These are phyloP conservation scores for Portunus trituberculatus DNA, from an alignment of 1,140 invertebrate genomes.

Conservation along the genomic window DNA sequence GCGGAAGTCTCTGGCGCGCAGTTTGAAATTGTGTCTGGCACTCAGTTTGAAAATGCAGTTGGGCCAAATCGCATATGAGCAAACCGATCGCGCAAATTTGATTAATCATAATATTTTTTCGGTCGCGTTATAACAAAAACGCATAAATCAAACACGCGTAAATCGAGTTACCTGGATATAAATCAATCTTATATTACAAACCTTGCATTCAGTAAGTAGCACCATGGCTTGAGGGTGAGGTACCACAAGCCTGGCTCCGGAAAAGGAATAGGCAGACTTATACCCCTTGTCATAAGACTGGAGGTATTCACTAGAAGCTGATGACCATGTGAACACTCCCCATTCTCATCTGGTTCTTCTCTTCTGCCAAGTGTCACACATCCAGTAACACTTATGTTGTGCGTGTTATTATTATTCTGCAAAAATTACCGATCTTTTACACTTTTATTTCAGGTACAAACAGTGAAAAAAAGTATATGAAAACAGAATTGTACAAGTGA, in stretches of 20 bases:
- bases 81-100: no score
- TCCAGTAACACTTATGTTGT: constrained; percentile 62
- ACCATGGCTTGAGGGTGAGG: constrained; percentile 82
- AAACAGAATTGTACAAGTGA: no score
- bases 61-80: no score
- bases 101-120: no score
- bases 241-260: constrained; percentile 77
- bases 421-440: neutral
- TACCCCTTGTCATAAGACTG: constrained; percentile 39
- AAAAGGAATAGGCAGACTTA: constrained; percentile 73
- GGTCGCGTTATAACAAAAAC: no score
- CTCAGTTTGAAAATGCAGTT: no score
- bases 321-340: constrained; percentile 62
- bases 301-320: constrained; percentile 74
- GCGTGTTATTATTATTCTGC: constrained; percentile 26
- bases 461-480: neutral
- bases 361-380: constrained; percentile 57
- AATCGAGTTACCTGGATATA: no score
- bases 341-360: constrained; percentile 40
- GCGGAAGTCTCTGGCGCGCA: no score
- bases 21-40: no score
- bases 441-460: neutral
- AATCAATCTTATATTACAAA: constrained; percentile 12
- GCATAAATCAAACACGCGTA: no score
- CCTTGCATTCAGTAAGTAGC: constrained; percentile 78